Percentiles rank a stretch among this genome's conserved stretches.
Conservation (phyloP, 1,140 invertebrate species). For the Zaprionus camerounensis region DNA sequence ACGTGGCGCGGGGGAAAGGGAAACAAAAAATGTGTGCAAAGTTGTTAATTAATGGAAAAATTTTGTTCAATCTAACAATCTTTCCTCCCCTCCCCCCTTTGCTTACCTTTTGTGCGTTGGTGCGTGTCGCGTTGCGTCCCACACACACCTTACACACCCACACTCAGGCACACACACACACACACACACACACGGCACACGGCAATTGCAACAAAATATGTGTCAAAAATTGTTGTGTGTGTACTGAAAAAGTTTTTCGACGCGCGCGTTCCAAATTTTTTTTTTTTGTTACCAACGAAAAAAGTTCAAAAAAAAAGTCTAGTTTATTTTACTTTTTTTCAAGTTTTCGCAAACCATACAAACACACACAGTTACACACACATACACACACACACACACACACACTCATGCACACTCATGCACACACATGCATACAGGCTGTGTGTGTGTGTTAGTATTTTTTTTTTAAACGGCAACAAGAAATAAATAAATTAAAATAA, state of each 20-base stretch:
- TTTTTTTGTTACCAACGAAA: conserved; percentile 14
- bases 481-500: conserved; percentile 8
- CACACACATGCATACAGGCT: background rate
- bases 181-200: background rate
- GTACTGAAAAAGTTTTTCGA: conserved; percentile 20
- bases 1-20: too few species aligned
- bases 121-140: conserved; percentile 14
- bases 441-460: background rate
- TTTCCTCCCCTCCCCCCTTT: background rate
- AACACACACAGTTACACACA: background rate
- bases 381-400: background rate
- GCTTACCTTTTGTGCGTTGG: background rate
- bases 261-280: conserved; percentile 11
- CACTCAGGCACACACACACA: background rate
- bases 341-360: conserved; percentile 8
- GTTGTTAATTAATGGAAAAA: conserved; percentile 77
- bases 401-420: background rate
- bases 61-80: conserved; percentile 8
- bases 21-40: conserved; percentile 53
- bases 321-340: conserved; percentile 29
- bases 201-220: conserved; percentile 27
- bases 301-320: background rate
- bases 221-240: conserved; percentile 34
- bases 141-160: background rate
- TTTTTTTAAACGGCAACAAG: conserved; percentile 35